Conservation (phyloP, 2,888 invertebrate species). For the Caenorhabditis sinica region DNA sequence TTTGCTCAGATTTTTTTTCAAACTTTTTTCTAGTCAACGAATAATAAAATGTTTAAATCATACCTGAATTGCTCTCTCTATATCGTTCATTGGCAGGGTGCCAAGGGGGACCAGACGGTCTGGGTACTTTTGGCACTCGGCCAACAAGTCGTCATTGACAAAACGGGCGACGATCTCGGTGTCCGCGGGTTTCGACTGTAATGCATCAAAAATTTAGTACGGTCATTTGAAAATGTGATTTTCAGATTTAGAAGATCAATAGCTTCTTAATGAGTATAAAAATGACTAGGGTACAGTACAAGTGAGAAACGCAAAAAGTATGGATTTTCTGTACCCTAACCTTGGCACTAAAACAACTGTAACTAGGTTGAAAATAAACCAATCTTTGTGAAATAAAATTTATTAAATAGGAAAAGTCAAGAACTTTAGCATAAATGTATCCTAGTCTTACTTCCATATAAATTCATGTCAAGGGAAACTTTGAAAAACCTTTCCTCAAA, state of each 20-base stretch:
- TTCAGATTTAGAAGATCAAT: not conserved
- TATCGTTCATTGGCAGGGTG: constrained; percentile 86
- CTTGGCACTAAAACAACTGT: not conserved
- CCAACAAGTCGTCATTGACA: constrained; percentile 86
- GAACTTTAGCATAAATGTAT: not conserved
- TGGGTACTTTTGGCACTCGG: constrained; percentile 85
- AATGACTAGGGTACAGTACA: not conserved
- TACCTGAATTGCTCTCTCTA: constrained; percentile 85
- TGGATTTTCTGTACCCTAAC: not conserved
- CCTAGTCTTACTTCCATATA: too few relatives aligned
- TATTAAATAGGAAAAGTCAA: not conserved
- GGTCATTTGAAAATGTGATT: not conserved
- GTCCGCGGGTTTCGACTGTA: constrained; percentile 86
- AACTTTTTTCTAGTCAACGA: constrained; percentile 40
- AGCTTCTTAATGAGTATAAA: not conserved
- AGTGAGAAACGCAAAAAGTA: too few relatives aligned
- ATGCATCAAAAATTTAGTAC: not conserved
- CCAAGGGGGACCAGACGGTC: constrained; percentile 86
- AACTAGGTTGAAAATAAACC: not conserved
- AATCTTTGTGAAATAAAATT: not conserved
- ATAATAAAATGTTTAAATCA: constrained; percentile 25
- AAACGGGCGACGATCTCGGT: constrained; percentile 85
- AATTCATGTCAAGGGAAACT: too few relatives aligned
- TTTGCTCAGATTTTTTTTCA: constrained; percentile 23
- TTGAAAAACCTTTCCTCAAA: too few relatives aligned